phyloP scores from a whole-genome alignment of 2,797 vertebrate genomes.

The Lutra lutra region DNA sequence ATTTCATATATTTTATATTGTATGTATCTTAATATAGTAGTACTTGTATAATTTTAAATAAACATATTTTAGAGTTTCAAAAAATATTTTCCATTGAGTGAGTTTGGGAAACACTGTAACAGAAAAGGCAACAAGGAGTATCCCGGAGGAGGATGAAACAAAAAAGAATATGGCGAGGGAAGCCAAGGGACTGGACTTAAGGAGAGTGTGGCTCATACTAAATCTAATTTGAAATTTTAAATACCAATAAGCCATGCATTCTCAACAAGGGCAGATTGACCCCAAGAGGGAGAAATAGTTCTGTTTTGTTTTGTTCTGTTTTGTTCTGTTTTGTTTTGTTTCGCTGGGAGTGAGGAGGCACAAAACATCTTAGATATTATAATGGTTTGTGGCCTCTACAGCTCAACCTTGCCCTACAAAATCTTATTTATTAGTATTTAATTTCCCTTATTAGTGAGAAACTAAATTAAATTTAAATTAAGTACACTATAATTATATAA shows the following conservation, averaged over 20 bases:
- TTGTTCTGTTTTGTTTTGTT: neutral
- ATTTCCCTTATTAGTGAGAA: neutral
- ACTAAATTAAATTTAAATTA: neutral
- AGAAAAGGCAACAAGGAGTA: neutral
- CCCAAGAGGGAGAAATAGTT: neutral
- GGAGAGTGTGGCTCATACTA: neutral
- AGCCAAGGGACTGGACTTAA: neutral
- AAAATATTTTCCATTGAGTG: neutral
- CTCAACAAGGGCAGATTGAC: neutral
- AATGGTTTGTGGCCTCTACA: neutral
- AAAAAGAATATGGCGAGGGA: neutral
- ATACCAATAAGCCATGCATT: neutral
- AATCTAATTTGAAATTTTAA: neutral
- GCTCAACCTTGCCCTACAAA: neutral
- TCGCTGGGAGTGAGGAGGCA: no score
- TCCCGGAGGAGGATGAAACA: neutral
- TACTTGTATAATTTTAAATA: neutral
- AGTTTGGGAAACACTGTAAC: neutral
- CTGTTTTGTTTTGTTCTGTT: neutral
- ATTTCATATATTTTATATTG: neutral
- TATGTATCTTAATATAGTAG: neutral
- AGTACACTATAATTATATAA: neutral
- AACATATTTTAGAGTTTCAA: neutral
- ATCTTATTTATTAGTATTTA: slow-evolving; percentile 13
- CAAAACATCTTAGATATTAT: neutral